These are phyloP conservation scores for Apostichopus parvimensis DNA, from an alignment of 35 echinoderm and acorn worm genomes.

Conservation along the genomic window DNA sequence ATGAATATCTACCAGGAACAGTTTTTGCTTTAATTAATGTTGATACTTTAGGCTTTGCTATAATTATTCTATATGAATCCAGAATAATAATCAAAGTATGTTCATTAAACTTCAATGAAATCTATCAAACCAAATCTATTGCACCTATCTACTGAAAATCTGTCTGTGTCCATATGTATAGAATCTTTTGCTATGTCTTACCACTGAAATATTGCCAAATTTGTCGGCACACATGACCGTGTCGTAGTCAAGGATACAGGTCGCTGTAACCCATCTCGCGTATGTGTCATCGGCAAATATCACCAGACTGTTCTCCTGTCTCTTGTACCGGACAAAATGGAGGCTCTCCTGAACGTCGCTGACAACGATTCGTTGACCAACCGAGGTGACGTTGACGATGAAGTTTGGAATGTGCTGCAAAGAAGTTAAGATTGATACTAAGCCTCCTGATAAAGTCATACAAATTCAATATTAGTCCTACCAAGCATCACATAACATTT, in stretches of 20 bases:
- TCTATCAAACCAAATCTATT: too few species aligned
- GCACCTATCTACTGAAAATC: too few species aligned
- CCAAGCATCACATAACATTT: too few species aligned
- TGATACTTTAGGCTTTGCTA: too few species aligned
- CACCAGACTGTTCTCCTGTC: slow-evolving; percentile 92
- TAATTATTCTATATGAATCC: too few species aligned
- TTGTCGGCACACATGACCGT: slow-evolving; percentile 90
- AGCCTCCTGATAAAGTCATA: too few species aligned
- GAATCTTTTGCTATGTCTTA: slow-evolving; percentile 32
- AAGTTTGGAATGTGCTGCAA: slow-evolving; percentile 96
- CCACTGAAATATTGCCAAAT: slow-evolving; percentile 94
- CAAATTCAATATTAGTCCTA: too few species aligned
- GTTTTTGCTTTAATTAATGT: too few species aligned
- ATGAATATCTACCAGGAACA: too few species aligned
- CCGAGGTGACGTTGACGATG: slow-evolving; percentile 80
- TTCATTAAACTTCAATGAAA: too few species aligned
- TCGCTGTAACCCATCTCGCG: slow-evolving; percentile 88
- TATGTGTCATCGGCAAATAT: slow-evolving; percentile 94
- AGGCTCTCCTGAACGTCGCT: slow-evolving; percentile 98
- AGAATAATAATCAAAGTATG: too few species aligned
- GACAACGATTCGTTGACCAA: slow-evolving; percentile 78
- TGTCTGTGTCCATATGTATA: too few species aligned
- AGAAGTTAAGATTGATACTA: not conserved
- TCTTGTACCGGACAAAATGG: slow-evolving; percentile 94
- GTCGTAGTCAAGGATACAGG: slow-evolving; percentile 83